phyloP scores from a whole-genome alignment of 92 coral and sea anemone genomes.

The Umimayanthus chanpuru region DNA sequence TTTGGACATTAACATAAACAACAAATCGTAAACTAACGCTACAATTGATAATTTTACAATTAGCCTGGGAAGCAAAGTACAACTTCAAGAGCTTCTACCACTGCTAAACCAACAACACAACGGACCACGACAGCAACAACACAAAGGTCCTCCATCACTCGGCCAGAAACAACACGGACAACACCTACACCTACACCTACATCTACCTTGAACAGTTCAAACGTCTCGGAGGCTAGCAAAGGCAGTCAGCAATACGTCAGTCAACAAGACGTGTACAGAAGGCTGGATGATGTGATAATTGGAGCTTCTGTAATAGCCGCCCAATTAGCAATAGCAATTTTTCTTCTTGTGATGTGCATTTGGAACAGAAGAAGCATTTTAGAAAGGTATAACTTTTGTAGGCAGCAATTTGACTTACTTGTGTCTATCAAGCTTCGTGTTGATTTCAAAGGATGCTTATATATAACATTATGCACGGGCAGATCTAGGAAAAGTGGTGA shows the following conservation, averaged over 20 bases:
- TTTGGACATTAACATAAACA: too few species aligned
- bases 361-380: neutral
- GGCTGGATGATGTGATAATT: neutral
- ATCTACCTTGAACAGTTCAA: neutral
- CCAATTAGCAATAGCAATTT: neutral
- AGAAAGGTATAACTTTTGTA: neutral
- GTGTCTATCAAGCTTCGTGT: too few species aligned
- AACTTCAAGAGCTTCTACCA: neutral
- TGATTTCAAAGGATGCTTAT: too few species aligned
- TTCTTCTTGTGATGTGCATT: neutral
- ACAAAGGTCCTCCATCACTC: neutral
- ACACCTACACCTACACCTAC: neutral
- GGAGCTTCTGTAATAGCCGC: neutral
- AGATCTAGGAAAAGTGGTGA: too few species aligned
- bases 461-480: too few species aligned
- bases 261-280: neutral
- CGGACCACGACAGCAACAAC: neutral
- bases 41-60: neutral
- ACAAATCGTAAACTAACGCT: too few species aligned
- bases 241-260: neutral
- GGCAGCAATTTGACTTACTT: too few species aligned
- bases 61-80: neutral
- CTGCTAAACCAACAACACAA: neutral
- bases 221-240: neutral
- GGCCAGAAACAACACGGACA: neutral